phyloP scores from a whole-genome alignment of 1,140 invertebrate species.

The Monomorium pharaonis region DNA sequence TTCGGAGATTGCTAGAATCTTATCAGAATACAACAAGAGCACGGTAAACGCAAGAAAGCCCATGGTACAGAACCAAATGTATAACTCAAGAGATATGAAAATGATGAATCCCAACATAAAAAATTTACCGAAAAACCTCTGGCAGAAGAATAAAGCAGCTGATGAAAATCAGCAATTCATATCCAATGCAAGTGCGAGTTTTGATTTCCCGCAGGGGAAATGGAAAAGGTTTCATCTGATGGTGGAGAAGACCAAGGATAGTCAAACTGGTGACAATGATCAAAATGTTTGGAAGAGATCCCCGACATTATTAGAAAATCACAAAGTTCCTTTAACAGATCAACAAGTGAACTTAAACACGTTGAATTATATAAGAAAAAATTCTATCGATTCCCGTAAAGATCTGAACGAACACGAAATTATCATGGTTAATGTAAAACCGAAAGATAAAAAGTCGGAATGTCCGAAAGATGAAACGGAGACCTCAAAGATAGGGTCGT shows the following conservation, averaged over 20 bases:
- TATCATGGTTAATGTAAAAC: not conserved
- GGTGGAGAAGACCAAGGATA: constrained; percentile 47
- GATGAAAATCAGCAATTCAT: not conserved
- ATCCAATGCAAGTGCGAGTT: not conserved
- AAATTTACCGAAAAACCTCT: not conserved
- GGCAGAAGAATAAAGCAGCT: not conserved
- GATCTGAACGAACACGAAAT: not conserved
- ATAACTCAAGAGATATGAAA: constrained; percentile 20
- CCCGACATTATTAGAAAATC: not conserved
- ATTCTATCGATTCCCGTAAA: not conserved
- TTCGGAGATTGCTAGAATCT: constrained; percentile 72
- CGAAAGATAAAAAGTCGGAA: not conserved
- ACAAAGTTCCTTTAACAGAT: constrained; percentile 19
- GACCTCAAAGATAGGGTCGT: constrained; percentile 48
- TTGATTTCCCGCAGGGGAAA: constrained; percentile 58
- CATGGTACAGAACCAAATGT: constrained; percentile 18
- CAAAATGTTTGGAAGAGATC: not conserved
- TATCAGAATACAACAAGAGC: constrained; percentile 73
- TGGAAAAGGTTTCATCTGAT: constrained; percentile 59
- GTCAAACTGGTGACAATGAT: not conserved
- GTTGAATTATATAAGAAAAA: not conserved
- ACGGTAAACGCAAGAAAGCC: constrained; percentile 46
- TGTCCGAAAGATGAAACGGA: not conserved
- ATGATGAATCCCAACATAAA: not conserved
- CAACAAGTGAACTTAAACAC: not conserved